Conservation (phyloP, 2,888 invertebrate genomes). For the Yponomeuta evonymella region DNA sequence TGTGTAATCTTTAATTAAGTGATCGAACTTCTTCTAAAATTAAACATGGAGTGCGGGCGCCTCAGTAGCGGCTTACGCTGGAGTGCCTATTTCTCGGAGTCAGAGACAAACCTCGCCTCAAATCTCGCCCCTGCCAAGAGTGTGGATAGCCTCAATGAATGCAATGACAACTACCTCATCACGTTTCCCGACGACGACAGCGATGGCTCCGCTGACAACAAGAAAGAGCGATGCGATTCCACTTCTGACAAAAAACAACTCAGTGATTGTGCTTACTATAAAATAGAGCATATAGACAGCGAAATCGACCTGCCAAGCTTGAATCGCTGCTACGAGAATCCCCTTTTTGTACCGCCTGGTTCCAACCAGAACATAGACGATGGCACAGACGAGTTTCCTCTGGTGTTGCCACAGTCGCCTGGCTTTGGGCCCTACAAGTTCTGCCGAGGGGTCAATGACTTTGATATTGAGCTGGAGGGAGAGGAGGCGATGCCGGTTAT, state of each 20-base stretch:
- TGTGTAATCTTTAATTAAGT: background rate
- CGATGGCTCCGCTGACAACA: conserved; percentile 38
- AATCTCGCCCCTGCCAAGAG: conserved; percentile 39
- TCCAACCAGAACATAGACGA: conserved; percentile 57
- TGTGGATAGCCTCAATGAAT: conserved; percentile 33
- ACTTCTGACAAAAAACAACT: background rate
- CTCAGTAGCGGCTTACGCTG: conserved; percentile 47
- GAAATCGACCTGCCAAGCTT: conserved; percentile 34
- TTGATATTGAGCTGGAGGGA: conserved; percentile 62
- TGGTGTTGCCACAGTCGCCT: conserved; percentile 56
- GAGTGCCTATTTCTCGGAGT: conserved; percentile 44
- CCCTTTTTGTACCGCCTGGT: conserved; percentile 55
- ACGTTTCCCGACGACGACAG: conserved; percentile 50
- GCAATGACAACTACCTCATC: conserved; percentile 51
- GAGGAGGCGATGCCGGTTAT: conserved; percentile 64
- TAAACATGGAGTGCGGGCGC: conserved; percentile 57
- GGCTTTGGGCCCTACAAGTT: conserved; percentile 66
- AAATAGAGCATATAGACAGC: conserved; percentile 15
- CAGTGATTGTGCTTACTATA: background rate
- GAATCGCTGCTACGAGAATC: conserved; percentile 55
- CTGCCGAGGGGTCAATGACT: conserved; percentile 55
- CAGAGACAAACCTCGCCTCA: conserved; percentile 36
- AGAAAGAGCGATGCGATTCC: conserved; percentile 23
- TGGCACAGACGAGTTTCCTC: conserved; percentile 33
- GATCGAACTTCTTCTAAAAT: background rate